These are phyloP conservation scores for Alosa alosa DNA, from an alignment of 2,113 vertebrate species.

Conservation along the genomic window DNA sequence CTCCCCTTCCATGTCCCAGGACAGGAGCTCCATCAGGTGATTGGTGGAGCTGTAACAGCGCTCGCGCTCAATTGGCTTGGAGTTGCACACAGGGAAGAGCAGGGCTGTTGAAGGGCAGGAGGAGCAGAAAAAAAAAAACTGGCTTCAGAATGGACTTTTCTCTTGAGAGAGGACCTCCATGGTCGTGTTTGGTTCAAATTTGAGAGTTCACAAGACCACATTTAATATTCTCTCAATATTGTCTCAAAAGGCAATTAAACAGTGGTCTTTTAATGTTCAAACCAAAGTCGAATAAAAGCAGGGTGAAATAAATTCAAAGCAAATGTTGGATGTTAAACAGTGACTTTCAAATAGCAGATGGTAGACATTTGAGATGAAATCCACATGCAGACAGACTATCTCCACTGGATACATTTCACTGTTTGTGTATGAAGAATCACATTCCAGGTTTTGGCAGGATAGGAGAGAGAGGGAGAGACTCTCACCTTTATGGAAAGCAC, in stretches of 20 bases:
- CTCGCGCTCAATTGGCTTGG: slow-evolving; percentile 80
- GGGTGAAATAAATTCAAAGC: neutral
- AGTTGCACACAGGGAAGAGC: slow-evolving; percentile 84
- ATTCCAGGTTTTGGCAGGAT: neutral
- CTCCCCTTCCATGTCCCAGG: slow-evolving; percentile 78
- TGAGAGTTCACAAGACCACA: neutral
- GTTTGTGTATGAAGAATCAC: neutral
- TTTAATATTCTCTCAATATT: neutral
- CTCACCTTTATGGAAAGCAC: slow-evolving; percentile 85
- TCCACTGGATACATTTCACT: neutral
- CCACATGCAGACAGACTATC: neutral
- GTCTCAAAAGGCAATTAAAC: neutral
- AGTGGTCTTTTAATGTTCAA: neutral
- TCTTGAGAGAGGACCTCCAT: neutral
- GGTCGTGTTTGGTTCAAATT: neutral
- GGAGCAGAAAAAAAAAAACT: neutral
- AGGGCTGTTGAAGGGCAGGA: slow-evolving; percentile 69
- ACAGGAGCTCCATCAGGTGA: slow-evolving; percentile 80
- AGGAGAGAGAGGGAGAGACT: neutral
- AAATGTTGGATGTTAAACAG: neutral
- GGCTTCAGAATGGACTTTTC: neutral
- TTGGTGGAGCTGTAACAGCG: slow-evolving; percentile 79
- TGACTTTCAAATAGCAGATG: neutral
- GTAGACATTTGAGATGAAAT: neutral
- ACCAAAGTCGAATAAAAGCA: neutral